phyloP scores from a whole-genome alignment of 1,140 invertebrate genomes.

The Aphelinus atriplicis region DNA sequence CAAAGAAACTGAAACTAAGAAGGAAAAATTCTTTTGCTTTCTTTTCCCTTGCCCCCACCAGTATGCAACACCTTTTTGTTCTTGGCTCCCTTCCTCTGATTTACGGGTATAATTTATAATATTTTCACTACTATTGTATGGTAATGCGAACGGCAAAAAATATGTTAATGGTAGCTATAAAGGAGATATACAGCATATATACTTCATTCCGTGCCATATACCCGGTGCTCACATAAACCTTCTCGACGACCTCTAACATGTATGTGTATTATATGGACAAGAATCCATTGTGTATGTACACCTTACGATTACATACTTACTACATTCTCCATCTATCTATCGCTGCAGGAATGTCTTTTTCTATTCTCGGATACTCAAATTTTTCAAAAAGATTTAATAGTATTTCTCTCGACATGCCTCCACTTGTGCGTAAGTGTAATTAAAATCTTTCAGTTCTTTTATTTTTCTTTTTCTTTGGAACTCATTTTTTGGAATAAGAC shows the following conservation, averaged over 20 bases:
- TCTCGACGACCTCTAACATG: constrained; percentile 37
- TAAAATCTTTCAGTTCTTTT: no score
- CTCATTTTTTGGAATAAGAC: no score
- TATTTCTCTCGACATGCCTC: no score
- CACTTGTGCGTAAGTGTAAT: no score
- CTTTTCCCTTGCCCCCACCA: not conserved
- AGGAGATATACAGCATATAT: constrained; percentile 63
- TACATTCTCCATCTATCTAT: not conserved
- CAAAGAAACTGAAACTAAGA: constrained; percentile 21
- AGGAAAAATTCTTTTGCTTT: constrained; percentile 45
- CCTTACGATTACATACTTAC: constrained; percentile 5
- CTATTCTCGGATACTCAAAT: not conserved
- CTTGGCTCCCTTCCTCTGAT: constrained; percentile 49
- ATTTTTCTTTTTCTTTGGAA: no score
- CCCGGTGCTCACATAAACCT: constrained; percentile 56
- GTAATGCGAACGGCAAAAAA: constrained; percentile 64
- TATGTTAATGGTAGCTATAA: constrained; percentile 66
- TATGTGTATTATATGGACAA: constrained; percentile 18
- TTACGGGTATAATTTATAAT: constrained; percentile 64
- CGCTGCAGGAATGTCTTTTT: constrained; percentile 18
- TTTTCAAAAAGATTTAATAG: no score
- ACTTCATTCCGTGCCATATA: constrained; percentile 62
- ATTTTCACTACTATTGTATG: constrained; percentile 66
- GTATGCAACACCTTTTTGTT: constrained; percentile 22
- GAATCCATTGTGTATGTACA: constrained; percentile 6